Percentiles rank a stretch among this genome's conserved stretches.
Conservation (phyloP, 2,113 vertebrate genomes). For the Bolborhynchus lineola region DNA sequence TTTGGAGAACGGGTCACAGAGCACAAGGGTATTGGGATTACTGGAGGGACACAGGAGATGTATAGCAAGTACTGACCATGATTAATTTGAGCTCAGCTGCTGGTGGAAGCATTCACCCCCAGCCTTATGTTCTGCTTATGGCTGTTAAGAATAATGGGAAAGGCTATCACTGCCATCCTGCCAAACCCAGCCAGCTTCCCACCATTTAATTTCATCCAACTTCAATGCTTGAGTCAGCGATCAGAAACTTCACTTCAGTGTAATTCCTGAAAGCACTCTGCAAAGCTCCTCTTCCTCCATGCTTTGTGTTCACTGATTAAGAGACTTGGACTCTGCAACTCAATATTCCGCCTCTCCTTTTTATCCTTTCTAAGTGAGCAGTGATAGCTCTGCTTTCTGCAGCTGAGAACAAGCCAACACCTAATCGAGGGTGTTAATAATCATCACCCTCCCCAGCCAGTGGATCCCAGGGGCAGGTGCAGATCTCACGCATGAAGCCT, state of each 20-base stretch:
- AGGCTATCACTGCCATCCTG: not conserved
- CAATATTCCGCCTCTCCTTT: not conserved
- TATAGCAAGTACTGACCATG: not conserved
- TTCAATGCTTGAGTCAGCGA: rapidly evolving
- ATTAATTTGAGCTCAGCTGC: not conserved
- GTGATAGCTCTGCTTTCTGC: not conserved
- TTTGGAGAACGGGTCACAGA: not conserved
- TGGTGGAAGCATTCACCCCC: not conserved
- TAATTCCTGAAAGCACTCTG: not conserved
- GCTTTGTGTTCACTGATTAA: too few relatives aligned
- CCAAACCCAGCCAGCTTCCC: not conserved
- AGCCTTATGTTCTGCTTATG: not conserved
- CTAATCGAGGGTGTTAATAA: not conserved
- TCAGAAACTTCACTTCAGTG: not conserved
- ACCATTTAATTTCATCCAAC: not conserved
- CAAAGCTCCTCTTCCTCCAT: not conserved
- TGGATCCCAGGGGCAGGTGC: not conserved
- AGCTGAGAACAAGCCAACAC: not conserved
- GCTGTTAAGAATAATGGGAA: not conserved
- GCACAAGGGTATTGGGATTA: rapidly evolving
- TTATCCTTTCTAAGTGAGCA: rapidly evolving
- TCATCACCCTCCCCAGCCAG: not conserved
- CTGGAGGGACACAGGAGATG: not conserved
- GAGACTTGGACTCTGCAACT: not conserved
- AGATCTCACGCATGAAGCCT: not conserved